A percentile compares a stretch with the other conserved stretches of the same genome.
These are phyloP conservation scores for Rutpela maculata DNA, from an alignment of 2,888 invertebrate genomes.

Conservation along the genomic window DNA sequence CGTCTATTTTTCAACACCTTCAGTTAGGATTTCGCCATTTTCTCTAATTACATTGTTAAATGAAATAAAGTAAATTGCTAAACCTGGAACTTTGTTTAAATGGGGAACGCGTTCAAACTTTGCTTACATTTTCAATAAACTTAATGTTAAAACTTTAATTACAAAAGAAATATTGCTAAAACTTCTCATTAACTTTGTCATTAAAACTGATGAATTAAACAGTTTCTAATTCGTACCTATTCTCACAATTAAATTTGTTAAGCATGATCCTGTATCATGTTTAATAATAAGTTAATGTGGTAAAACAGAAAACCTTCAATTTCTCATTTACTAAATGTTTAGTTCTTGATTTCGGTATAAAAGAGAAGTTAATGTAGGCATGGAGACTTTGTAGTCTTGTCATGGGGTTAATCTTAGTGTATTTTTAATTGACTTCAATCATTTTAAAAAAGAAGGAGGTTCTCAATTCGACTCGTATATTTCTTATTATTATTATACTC, in stretches of 20 bases:
- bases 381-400: too few relatives aligned
- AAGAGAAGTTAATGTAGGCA: too few relatives aligned
- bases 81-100: constrained; percentile 55
- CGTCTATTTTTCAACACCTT: not conserved
- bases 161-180: constrained; percentile 59
- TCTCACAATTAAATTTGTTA: constrained; percentile 38
- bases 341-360: too few relatives aligned
- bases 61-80: constrained; percentile 56
- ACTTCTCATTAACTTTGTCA: constrained; percentile 57
- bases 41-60: constrained; percentile 57
- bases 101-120: constrained; percentile 57
- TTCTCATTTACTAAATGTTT: too few relatives aligned
- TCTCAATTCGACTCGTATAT: too few relatives aligned
- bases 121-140: constrained; percentile 62
- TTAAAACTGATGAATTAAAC: constrained; percentile 50
- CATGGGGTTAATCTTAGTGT: too few relatives aligned
- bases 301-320: too few relatives aligned
- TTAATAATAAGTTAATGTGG: too few relatives aligned
- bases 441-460: too few relatives aligned
- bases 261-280: not conserved
- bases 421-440: too few relatives aligned
- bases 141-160: constrained; percentile 61
- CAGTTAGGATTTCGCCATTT: constrained; percentile 35
- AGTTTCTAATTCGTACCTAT: constrained; percentile 47
- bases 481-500: too few relatives aligned